phyloP scores from a whole-genome alignment of 1,140 invertebrate species.

The Heliconius congener region DNA sequence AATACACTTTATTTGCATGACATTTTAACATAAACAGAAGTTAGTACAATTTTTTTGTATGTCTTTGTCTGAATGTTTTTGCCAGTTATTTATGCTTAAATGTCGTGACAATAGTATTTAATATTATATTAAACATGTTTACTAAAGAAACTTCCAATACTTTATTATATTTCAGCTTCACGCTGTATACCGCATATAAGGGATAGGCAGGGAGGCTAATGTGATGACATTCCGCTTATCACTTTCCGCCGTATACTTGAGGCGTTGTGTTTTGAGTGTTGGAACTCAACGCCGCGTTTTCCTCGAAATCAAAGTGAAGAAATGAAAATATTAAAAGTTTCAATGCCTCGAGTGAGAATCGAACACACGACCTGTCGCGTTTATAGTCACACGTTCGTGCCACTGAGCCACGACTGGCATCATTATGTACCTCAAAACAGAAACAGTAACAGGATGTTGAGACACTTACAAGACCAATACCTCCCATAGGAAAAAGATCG shows the following conservation, averaged over 20 bases:
- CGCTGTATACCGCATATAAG: not conserved
- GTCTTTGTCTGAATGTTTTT: not conserved
- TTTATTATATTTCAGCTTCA: not conserved
- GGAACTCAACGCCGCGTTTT: too few species aligned
- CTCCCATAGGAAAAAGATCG: too few species aligned
- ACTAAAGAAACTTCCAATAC: not conserved
- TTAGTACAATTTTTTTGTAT: constrained; percentile 1
- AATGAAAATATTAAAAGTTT: too few species aligned
- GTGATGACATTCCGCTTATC: not conserved
- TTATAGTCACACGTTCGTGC: too few species aligned
- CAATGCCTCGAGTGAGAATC: too few species aligned
- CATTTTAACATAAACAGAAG: not conserved
- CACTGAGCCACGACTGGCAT: too few species aligned
- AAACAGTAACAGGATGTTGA: too few species aligned
- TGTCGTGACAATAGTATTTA: not conserved
- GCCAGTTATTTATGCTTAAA: not conserved
- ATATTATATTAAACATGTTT: not conserved
- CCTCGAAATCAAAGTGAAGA: too few species aligned
- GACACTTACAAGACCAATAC: too few species aligned
- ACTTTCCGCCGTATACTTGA: not conserved
- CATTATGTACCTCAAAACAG: too few species aligned
- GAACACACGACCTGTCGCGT: too few species aligned
- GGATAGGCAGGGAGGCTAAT: not conserved
- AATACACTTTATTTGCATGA: not conserved
- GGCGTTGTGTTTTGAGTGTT: too few species aligned